Evolutionary conservation across 1,140 invertebrate species (phyloP).

Genomic region (Calycopis cecrops): DNA sequence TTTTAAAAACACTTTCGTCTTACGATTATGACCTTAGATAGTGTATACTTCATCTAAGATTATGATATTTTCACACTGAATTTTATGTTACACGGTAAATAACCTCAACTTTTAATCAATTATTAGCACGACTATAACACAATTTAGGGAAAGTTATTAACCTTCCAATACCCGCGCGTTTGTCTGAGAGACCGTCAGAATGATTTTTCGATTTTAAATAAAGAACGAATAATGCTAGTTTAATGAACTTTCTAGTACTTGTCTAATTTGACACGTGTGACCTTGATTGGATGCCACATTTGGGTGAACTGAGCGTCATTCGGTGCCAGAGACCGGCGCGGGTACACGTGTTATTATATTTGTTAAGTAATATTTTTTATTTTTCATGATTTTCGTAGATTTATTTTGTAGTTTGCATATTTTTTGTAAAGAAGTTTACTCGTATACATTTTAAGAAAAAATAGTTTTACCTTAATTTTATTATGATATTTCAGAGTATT

Average conservation of each 20-base stretch:
- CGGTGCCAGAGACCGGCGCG: conserved; percentile 9
- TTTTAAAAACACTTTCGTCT: too few species aligned
- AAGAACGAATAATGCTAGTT: conserved; percentile 13
- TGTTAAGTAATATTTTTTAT: conserved; percentile 17
- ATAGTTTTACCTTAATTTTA: conserved; percentile 6
- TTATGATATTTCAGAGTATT: conserved; percentile 5
- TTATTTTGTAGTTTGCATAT: conserved; percentile 8
- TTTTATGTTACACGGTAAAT: too few species aligned
- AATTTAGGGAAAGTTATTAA: too few species aligned
- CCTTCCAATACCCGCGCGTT: too few species aligned
- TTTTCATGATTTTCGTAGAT: conserved; percentile 15
- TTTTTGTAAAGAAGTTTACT: too few species aligned
- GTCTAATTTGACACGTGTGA: not conserved
- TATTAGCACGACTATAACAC: too few species aligned
- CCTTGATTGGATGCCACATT: conserved; percentile 10
- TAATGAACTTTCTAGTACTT: conserved; percentile 14
- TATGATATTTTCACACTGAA: too few species aligned
- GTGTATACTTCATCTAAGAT: too few species aligned
- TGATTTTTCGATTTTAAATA: conserved; percentile 12
- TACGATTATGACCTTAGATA: too few species aligned
- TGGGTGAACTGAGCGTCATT: conserved; percentile 14
- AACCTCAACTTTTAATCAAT: too few species aligned
- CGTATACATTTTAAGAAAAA: not conserved
- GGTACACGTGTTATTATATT: conserved; percentile 18
- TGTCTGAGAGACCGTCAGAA: too few species aligned